Conservation (phyloP, 2,797 vertebrate genomes). For the Rhinichthys osculus region DNA sequence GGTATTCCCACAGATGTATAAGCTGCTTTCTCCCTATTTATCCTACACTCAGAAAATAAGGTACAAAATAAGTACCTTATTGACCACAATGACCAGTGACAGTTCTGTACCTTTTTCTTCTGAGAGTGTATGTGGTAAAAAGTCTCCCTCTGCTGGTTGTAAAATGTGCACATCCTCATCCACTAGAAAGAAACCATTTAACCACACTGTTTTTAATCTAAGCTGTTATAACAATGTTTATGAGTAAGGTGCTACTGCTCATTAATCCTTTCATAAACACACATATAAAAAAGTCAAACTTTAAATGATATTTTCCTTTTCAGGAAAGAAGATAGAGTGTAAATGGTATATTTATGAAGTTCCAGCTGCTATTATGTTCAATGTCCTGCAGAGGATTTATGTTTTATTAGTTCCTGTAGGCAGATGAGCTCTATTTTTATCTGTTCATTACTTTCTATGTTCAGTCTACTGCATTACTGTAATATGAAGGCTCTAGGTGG, state of each 20-base stretch:
- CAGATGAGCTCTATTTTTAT: conserved; percentile 29
- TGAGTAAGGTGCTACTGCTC: neutral
- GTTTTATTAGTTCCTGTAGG: conserved; percentile 10
- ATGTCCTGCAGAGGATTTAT: neutral
- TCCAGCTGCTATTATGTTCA: conserved; percentile 7
- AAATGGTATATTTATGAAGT: neutral
- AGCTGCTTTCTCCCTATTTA: neutral
- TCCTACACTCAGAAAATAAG: neutral
- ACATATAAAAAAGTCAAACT: neutral
- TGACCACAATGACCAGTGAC: too few relatives aligned
- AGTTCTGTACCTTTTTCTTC: too few relatives aligned
- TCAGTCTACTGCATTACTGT: conserved; percentile 14
- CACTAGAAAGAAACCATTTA: neutral
- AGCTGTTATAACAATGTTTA: too few relatives aligned
- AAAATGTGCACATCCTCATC: neutral
- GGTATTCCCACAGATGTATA: neutral
- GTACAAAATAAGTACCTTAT: too few relatives aligned
- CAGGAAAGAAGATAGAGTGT: neutral
- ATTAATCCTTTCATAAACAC: neutral
- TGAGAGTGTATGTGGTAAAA: neutral
- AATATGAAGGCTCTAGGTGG: neutral
- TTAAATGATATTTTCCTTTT: too few relatives aligned
- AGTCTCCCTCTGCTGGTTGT: conserved; percentile 38
- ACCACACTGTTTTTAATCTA: neutral
- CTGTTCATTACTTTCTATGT: conserved; percentile 32